Percentiles rank a stretch among this genome's conserved stretches.
Evolutionary conservation across 2,797 vertebrate genomes (phyloP).

Genomic region (Poecilia gillii): DNA sequence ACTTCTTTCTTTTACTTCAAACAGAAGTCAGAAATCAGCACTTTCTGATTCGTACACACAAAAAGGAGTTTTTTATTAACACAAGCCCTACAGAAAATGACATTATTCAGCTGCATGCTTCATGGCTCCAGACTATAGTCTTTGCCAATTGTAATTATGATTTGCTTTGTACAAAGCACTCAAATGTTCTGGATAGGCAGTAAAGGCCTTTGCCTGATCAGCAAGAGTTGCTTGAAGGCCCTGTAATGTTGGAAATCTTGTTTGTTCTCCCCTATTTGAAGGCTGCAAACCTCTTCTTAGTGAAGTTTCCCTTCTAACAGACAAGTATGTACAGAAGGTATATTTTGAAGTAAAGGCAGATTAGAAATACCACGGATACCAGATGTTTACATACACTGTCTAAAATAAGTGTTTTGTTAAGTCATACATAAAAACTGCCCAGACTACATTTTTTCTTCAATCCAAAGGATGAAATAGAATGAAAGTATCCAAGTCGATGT

Average conservation of each 20-base stretch:
- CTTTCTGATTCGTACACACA: not conserved
- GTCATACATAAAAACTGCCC: not conserved
- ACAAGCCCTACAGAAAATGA: not conserved
- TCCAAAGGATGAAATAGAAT: not conserved
- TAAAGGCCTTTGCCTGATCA: not conserved
- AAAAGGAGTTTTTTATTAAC: not conserved
- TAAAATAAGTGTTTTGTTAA: not conserved
- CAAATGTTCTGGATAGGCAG: not conserved
- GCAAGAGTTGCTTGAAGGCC: not conserved
- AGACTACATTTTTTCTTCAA: not conserved
- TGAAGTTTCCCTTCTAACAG: not conserved
- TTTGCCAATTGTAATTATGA: not conserved
- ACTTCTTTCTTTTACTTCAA: not conserved
- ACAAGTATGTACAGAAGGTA: not conserved
- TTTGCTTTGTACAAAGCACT: not conserved
- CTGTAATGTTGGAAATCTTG: not conserved
- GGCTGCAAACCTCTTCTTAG: rapidly evolving
- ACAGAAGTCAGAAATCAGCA: not conserved
- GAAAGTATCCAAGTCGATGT: not conserved
- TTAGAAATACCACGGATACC: not conserved
- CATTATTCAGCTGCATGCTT: not conserved
- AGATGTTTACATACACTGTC: not conserved
- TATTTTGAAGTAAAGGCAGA: not conserved
- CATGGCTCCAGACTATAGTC: not conserved
- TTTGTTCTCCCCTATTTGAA: not conserved